Percentiles rank a stretch among this genome's conserved stretches.
Evolutionary conservation across 1,140 invertebrate species (phyloP).

Genomic region (Metopolophium dirhodum): DNA sequence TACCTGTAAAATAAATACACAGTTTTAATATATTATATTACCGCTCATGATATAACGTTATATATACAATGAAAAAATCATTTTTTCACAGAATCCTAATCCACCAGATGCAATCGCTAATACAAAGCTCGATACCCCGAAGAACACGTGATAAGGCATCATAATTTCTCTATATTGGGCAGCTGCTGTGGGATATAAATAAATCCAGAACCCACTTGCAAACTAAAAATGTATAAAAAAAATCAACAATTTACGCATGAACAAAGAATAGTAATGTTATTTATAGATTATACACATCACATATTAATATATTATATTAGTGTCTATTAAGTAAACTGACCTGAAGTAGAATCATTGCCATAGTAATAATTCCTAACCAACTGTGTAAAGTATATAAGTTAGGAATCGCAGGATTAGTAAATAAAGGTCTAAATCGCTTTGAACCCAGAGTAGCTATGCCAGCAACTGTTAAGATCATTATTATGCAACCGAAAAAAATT

Average conservation of each 20-base stretch:
- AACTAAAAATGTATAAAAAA: constrained; percentile 68
- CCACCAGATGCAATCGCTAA: constrained; percentile 74
- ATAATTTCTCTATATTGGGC: constrained; percentile 69
- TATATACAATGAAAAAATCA: constrained; percentile 71
- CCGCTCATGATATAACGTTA: constrained; percentile 22
- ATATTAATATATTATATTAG: no score
- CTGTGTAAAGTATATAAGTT: constrained; percentile 87
- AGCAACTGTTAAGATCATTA: constrained; percentile 67
- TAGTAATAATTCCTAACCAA: constrained; percentile 81
- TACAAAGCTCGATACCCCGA: constrained; percentile 78
- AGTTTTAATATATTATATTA: background rate
- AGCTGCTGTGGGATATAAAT: constrained; percentile 76
- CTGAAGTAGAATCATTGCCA: constrained; percentile 79
- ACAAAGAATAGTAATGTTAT: no score
- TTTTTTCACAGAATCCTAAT: constrained; percentile 84
- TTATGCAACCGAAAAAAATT: constrained; percentile 57
- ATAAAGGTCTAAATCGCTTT: constrained; percentile 69
- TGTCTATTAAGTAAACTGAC: constrained; percentile 63
- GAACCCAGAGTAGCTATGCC: constrained; percentile 82
- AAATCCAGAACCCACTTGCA: constrained; percentile 76
- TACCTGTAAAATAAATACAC: background rate
- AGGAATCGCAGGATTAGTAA: constrained; percentile 68
- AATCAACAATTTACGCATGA: background rate
- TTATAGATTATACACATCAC: background rate
- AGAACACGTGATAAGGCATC: constrained; percentile 82